phyloP scores from a whole-genome alignment of 2,113 vertebrate genomes.

The Bos taurus region DNA sequence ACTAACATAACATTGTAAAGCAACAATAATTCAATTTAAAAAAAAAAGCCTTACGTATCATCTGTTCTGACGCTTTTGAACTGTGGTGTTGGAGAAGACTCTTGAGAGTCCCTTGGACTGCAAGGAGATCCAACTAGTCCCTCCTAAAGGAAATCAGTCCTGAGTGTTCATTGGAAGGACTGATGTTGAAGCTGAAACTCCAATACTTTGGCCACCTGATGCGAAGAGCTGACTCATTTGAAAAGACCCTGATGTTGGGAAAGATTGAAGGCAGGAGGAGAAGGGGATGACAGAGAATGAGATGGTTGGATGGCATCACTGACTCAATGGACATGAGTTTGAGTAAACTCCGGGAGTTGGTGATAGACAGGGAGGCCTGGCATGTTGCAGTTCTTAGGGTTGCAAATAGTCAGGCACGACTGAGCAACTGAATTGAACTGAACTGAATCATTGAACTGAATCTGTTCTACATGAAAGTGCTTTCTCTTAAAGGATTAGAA shows the following conservation, averaged over 20 bases:
- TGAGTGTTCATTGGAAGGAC: background rate
- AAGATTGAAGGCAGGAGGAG: background rate
- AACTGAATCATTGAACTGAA: background rate
- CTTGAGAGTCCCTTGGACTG: background rate
- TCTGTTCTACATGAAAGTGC: background rate
- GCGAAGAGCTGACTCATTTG: background rate
- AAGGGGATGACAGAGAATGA: background rate
- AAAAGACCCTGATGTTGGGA: background rate
- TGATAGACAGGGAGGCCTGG: background rate
- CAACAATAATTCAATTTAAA: background rate
- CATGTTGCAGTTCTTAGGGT: background rate
- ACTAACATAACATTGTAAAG: background rate
- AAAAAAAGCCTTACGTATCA: background rate
- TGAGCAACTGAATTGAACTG: background rate
- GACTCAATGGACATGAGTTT: background rate
- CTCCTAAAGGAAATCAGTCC: background rate
- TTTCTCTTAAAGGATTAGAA: background rate
- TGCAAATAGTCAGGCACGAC: background rate
- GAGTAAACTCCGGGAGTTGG: background rate
- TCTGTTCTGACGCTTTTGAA: background rate
- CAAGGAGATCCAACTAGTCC: accelerated
- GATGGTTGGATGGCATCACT: background rate
- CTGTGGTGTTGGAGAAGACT: background rate
- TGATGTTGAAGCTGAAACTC: background rate
- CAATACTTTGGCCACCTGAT: background rate